Evolutionary conservation across 2,113 vertebrate species (phyloP), one percentile per base, ranked within the genome.

Genomic region (Halichoerus grypus): DNA sequence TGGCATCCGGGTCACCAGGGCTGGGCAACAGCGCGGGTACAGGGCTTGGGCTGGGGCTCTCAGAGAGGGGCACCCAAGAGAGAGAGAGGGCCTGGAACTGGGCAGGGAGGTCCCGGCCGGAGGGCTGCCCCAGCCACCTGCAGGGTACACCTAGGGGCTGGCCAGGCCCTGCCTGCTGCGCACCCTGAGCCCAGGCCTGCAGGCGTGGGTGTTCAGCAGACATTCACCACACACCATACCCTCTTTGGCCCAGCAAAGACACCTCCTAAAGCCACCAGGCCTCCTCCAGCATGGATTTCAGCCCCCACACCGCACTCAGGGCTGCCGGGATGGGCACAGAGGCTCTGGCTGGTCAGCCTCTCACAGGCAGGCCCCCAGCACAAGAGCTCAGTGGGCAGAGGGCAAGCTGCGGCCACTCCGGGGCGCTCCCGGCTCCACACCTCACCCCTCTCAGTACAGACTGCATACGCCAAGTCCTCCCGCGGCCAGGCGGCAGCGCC

Each of bases 401-500:
- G n/a, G 18, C 4, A 1, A 18, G 42, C 39, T 46, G 76, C 7
- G 1, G 55, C 18, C 16, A 55, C 16, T 10, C 71, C 3, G 11
- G 6, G 31, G 36, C 13, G 11, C 77, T 11, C 21, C 12, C 16
- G 1, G 49, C 7, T 55, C 89, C 80, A 53, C 67, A 61, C 67
- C 21, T 42, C 24, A 14, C 9, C 49, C 28, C 63, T 11, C 86
- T 53, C 22, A 3, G 51, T 46, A 28, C 67, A 88, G 36, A 3
- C 13, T 10, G 5, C 1, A 1, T n/a, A 53, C 21, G 12, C 16
- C 16, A 15, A 4, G 12, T 11, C 57, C 69, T 53, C 24, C 0
- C 4, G 3, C 7, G 4, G 36, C 69, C 10, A 36, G 0, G 18
- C 36, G 14, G 28, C 18, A 24, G 1, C 10, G 1, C 24, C 51